A percentile compares a stretch with the other conserved stretches of the same genome.
phyloP scores from a whole-genome alignment of 2,113 vertebrate genomes.

The Spheniscus mendiculus region DNA sequence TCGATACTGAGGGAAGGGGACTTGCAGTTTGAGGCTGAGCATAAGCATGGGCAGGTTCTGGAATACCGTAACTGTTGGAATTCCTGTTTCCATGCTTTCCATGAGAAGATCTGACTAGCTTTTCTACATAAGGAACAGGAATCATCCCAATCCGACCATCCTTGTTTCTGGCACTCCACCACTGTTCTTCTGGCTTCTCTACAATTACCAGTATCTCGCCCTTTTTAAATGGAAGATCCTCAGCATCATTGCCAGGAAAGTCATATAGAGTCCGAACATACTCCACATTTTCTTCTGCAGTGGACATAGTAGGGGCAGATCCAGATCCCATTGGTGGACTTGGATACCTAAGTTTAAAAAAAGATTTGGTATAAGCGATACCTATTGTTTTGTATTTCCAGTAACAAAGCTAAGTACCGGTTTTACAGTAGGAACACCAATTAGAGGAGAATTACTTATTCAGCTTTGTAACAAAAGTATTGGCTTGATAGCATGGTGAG shows the following conservation, averaged over 20 bases:
- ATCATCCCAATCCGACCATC: constrained; percentile 96
- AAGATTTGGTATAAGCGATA: neutral
- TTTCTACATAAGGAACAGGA: constrained; percentile 97
- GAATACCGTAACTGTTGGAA: constrained; percentile 96
- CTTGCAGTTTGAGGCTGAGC: constrained; percentile 94
- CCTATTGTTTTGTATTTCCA: neutral
- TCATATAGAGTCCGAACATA: constrained; percentile 98
- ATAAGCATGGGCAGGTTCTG: constrained; percentile 91
- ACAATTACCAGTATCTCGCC: constrained; percentile 93
- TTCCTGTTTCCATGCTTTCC: constrained; percentile 87
- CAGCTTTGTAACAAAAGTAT: neutral
- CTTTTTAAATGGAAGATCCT: constrained; percentile 97
- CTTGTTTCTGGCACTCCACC: constrained; percentile 99
- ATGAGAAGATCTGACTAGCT: constrained; percentile 84
- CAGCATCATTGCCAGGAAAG: constrained; percentile 93
- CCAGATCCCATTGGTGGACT: constrained; percentile 79
- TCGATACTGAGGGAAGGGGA: constrained; percentile 84
- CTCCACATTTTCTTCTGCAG: constrained; percentile 88
- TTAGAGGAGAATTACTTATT: neutral
- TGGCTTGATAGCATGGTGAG: neutral
- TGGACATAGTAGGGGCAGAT: constrained; percentile 70
- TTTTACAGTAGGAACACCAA: neutral
- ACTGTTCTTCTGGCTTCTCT: constrained; percentile 98
- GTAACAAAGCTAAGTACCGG: neutral
- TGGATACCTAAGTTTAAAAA: constrained; percentile 80